Evolutionary conservation across 2,888 invertebrate genomes (phyloP).

Genomic region (Petrolisthes cinctipes): DNA sequence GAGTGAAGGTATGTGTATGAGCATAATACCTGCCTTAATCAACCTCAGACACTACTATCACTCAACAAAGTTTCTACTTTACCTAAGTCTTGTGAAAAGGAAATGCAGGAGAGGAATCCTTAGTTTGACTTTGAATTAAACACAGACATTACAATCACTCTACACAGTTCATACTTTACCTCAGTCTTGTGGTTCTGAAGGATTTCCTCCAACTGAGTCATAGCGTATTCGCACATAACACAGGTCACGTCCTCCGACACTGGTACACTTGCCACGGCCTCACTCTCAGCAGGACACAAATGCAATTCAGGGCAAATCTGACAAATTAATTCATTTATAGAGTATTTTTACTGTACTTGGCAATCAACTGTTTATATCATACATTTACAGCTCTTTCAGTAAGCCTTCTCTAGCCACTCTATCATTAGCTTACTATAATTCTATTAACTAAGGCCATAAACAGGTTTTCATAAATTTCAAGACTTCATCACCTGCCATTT

Average conservation of each 20-base stretch:
- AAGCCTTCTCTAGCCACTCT: no score
- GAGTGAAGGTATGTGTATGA: no score
- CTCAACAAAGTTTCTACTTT: neutral
- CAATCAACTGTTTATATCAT: no score
- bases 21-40: no score
- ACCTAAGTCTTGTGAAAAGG: neutral
- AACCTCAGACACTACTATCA: neutral
- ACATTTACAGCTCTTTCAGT: no score
- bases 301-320: conserved; percentile 63
- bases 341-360: no score
- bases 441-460: no score
- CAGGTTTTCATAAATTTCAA: neutral
- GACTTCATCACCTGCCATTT: neutral
- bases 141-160: neutral
- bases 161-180: conserved; percentile 30
- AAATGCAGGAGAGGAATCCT: no score
- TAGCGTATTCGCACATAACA: conserved; percentile 65
- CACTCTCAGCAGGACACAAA: conserved; percentile 45
- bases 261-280: neutral
- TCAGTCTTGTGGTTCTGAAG: conserved; percentile 59
- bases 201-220: conserved; percentile 63
- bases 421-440: no score
- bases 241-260: conserved; percentile 52
- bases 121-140: no score
- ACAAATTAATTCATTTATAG: no score